These are phyloP conservation scores for Myiopsitta monachus DNA, from an alignment of 2,113 vertebrate species.

Conservation along the genomic window DNA sequence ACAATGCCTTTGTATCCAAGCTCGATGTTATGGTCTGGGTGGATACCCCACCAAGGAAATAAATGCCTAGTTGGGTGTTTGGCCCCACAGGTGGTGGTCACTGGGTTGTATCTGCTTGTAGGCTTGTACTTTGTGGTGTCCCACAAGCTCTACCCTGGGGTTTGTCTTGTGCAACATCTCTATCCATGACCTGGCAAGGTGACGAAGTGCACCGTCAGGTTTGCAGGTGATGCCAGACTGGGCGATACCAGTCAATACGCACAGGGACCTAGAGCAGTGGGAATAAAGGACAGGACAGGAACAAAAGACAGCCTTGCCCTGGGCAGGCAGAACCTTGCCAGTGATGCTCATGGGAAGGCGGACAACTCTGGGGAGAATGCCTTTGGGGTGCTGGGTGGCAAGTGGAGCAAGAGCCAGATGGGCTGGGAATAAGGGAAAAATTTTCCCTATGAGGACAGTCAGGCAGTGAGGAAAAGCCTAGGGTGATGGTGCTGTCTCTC, in stretches of 20 bases:
- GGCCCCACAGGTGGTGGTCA: neutral
- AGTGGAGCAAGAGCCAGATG: neutral
- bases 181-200: rapidly evolving
- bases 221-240: neutral
- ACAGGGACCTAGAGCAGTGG: neutral
- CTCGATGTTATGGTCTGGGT: neutral
- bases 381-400: rapidly evolving
- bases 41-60: rapidly evolving
- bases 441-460: neutral
- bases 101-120: neutral
- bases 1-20: neutral
- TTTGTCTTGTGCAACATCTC: neutral
- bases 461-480: too few relatives aligned
- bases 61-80: neutral
- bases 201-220: neutral
- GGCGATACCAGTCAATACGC: rapidly evolving
- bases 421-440: neutral
- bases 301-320: neutral
- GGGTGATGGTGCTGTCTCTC: neutral
- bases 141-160: neutral
- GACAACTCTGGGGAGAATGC: neutral
- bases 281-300: neutral
- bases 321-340: neutral
- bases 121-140: rapidly evolving
- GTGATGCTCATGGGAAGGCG: rapidly evolving